Conservation (phyloP, 64 coral and sea anemone genomes). For the Porites lutea region DNA sequence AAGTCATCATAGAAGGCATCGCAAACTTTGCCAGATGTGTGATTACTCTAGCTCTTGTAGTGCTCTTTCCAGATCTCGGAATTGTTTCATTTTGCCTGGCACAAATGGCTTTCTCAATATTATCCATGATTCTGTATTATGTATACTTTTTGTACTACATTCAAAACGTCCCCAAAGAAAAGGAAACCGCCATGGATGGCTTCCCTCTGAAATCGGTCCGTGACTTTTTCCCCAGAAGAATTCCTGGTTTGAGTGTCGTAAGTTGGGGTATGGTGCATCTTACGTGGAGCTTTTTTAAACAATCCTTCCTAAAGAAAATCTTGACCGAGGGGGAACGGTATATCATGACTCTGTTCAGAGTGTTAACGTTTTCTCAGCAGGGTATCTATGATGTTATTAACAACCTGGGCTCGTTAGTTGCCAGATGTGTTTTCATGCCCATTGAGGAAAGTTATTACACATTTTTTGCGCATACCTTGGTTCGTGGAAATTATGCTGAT, state of each 20-base stretch:
- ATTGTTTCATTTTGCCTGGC: constrained; percentile 94
- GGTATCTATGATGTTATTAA: constrained; percentile 96
- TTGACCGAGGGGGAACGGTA: constrained; percentile 96
- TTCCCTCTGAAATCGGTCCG: constrained; percentile 81
- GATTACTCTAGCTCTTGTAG: constrained; percentile 75
- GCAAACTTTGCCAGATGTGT: constrained; percentile 94
- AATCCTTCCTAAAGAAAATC: constrained; percentile 95
- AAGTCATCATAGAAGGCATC: constrained; percentile 95
- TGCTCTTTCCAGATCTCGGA: constrained; percentile 77
- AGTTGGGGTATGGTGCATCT: constrained; percentile 80
- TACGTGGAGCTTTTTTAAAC: constrained; percentile 97
- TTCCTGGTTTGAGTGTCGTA: constrained; percentile 51
- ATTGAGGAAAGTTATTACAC: constrained; percentile 99
- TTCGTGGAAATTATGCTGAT: constrained; percentile 66
- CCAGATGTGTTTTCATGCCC: constrained; percentile 94
- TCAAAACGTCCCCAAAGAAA: neutral
- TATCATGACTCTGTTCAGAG: constrained; percentile 95
- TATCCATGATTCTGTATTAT: constrained; percentile 87
- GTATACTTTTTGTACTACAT: constrained; percentile 78
- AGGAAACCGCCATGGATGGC: constrained; percentile 16
- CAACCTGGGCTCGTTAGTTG: constrained; percentile 89
- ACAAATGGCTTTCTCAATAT: constrained; percentile 82
- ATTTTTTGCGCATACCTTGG: constrained; percentile 80
- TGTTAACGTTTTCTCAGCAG: constrained; percentile 95
- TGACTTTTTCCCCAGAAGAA: constrained; percentile 79